These are phyloP conservation scores for Euwallacea similis DNA, from an alignment of 1,140 invertebrate genomes.

Conservation along the genomic window DNA sequence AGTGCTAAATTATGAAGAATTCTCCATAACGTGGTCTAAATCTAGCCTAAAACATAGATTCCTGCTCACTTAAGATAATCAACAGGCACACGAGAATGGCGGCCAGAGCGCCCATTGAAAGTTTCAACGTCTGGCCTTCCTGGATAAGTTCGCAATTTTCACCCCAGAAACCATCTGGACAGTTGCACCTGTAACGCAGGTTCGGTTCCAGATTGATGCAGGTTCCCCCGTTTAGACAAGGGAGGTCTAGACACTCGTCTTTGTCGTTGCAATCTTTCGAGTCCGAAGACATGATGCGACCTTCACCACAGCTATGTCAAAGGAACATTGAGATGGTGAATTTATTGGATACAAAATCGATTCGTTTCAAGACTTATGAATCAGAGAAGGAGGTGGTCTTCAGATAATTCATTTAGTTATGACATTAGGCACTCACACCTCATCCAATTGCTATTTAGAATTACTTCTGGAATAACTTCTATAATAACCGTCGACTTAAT, in stretches of 20 bases:
- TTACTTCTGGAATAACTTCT: too few relatives aligned
- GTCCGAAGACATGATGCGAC: constrained; percentile 83
- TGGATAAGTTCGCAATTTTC: constrained; percentile 91
- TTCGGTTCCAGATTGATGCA: constrained; percentile 87
- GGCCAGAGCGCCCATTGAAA: constrained; percentile 90
- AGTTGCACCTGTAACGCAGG: constrained; percentile 80
- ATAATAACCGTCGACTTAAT: too few relatives aligned
- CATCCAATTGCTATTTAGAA: too few relatives aligned
- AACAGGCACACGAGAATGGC: constrained; percentile 92
- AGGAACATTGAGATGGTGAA: not conserved
- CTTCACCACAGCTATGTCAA: constrained; percentile 81
- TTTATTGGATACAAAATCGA: too few relatives aligned
- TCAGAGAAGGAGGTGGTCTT: too few relatives aligned
- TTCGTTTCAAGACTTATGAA: too few relatives aligned
- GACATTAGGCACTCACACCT: too few relatives aligned
- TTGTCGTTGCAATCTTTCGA: constrained; percentile 90
- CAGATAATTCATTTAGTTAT: too few relatives aligned
- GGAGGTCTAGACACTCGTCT: constrained; percentile 90
- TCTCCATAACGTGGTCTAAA: too few relatives aligned
- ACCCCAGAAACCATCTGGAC: constrained; percentile 89
- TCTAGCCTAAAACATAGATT: constrained; percentile 13
- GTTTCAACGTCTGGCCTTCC: constrained; percentile 87
- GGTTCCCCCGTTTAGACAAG: constrained; percentile 86
- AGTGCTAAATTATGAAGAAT: too few relatives aligned
- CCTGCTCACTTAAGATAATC: constrained; percentile 87